A percentile compares a stretch with the other conserved stretches of the same genome.
These are phyloP conservation scores for Rhagoletis pomonella DNA, from an alignment of 1,140 invertebrate species.

Conservation along the genomic window DNA sequence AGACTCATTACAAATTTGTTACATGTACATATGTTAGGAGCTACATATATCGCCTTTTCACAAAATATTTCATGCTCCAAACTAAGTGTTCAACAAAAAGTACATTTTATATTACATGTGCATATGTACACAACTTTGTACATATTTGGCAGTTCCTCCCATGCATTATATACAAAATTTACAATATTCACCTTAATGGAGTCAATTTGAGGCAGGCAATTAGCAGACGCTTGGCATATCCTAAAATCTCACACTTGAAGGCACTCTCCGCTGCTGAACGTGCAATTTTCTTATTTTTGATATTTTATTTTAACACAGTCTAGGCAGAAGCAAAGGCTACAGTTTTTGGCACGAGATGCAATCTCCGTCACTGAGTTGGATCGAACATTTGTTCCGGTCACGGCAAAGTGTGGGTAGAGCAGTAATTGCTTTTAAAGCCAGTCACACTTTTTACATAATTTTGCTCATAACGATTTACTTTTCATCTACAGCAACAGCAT, in stretches of 20 bases:
- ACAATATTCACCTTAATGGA: slow-evolving; percentile 33
- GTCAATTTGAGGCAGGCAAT: slow-evolving; percentile 51
- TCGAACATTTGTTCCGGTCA: background rate
- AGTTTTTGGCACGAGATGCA: slow-evolving; percentile 32
- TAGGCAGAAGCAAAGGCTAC: slow-evolving; percentile 22
- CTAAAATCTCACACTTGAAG: slow-evolving; percentile 40
- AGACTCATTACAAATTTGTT: too few relatives aligned
- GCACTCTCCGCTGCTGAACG: slow-evolving; percentile 21
- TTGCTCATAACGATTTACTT: background rate
- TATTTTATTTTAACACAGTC: background rate
- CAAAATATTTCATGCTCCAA: background rate
- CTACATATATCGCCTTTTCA: background rate
- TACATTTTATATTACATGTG: background rate
- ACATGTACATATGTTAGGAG: too few relatives aligned
- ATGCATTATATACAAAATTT: background rate
- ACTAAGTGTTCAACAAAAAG: background rate
- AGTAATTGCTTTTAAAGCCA: background rate
- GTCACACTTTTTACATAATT: background rate
- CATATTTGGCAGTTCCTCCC: background rate
- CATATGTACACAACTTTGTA: background rate
- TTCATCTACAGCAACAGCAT: background rate
- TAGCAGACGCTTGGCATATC: slow-evolving; percentile 23
- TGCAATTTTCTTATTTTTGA: background rate
- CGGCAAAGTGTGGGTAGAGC: background rate
- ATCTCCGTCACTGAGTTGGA: slow-evolving; percentile 21